Evolutionary conservation across 2,113 vertebrate genomes (phyloP).

Genomic region (Centropus unirufus): DNA sequence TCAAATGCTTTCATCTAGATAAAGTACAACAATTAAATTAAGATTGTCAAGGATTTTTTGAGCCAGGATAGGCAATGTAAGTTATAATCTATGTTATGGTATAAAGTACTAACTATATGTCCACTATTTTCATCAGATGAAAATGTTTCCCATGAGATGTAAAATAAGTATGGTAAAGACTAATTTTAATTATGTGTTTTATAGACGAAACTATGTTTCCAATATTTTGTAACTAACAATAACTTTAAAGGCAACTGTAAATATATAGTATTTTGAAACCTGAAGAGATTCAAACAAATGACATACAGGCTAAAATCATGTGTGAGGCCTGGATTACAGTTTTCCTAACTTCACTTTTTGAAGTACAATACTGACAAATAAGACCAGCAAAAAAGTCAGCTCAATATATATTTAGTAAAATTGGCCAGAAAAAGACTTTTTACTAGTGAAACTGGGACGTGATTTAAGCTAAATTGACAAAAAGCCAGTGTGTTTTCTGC

Average conservation of each 20-base stretch:
- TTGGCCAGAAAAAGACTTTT: background rate
- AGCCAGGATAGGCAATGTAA: conserved; percentile 13
- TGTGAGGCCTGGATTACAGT: background rate
- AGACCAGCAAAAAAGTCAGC: background rate
- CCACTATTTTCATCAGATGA: background rate
- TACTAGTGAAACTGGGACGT: background rate
- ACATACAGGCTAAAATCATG: background rate
- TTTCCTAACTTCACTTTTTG: background rate
- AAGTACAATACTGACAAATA: background rate
- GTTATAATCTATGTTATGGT: conserved; percentile 26
- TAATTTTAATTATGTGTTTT: conserved; percentile 54
- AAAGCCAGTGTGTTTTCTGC: background rate
- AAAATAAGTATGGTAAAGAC: conserved; percentile 29
- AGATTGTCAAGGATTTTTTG: conserved; percentile 14
- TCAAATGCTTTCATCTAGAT: conserved; percentile 32
- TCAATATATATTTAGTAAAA: background rate
- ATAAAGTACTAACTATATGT: conserved; percentile 32
- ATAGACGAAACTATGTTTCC: conserved; percentile 11
- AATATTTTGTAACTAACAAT: conserved; percentile 55
- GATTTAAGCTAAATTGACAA: background rate
- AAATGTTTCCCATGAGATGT: conserved; percentile 24
- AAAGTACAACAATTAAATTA: conserved; percentile 43
- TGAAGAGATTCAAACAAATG: background rate
- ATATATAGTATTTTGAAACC: background rate
- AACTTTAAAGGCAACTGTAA: conserved; percentile 35